These are phyloP conservation scores for Lithophane leautieri DNA, from an alignment of 2,888 invertebrate genomes.

Conservation along the genomic window DNA sequence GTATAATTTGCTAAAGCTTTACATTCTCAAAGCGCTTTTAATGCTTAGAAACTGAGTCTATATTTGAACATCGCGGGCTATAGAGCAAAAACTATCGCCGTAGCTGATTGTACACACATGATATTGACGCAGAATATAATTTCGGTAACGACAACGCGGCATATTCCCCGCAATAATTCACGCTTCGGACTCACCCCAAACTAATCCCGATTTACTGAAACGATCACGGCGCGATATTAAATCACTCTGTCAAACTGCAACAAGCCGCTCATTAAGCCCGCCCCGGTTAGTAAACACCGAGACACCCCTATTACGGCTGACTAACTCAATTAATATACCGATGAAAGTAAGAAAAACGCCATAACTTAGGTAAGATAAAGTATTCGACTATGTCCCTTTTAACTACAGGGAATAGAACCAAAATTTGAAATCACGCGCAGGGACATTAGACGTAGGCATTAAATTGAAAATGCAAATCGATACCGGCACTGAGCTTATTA, in stretches of 20 bases:
- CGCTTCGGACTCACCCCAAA: slow-evolving; percentile 81
- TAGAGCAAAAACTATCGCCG: slow-evolving; percentile 39
- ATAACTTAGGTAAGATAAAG: slow-evolving; percentile 36
- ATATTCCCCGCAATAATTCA: slow-evolving; percentile 84
- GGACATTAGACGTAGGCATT: slow-evolving; percentile 50
- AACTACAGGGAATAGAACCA: slow-evolving; percentile 54
- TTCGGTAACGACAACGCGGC: slow-evolving; percentile 73
- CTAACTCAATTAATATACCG: slow-evolving; percentile 79
- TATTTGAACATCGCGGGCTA: slow-evolving; percentile 16
- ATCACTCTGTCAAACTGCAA: slow-evolving; percentile 89
- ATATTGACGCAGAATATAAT: slow-evolving; percentile 73
- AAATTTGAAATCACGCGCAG: slow-evolving; percentile 40
- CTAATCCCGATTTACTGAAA: slow-evolving; percentile 88
- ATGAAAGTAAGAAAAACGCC: slow-evolving; percentile 56
- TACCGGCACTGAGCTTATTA: slow-evolving; percentile 70
- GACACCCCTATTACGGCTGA: slow-evolving; percentile 79
- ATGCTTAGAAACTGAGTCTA: slow-evolving; percentile 29
- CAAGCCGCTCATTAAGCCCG: slow-evolving; percentile 86
- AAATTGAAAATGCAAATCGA: slow-evolving; percentile 77
- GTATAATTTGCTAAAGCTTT: slow-evolving; percentile 43
- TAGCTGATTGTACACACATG: slow-evolving; percentile 53
- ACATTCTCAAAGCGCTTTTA: slow-evolving; percentile 40
- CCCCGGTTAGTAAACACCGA: slow-evolving; percentile 80
- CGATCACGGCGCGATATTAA: slow-evolving; percentile 86
- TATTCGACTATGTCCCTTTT: slow-evolving; percentile 52